Conservation (phyloP, 1,140 invertebrate species). For the Apis dorsata region DNA sequence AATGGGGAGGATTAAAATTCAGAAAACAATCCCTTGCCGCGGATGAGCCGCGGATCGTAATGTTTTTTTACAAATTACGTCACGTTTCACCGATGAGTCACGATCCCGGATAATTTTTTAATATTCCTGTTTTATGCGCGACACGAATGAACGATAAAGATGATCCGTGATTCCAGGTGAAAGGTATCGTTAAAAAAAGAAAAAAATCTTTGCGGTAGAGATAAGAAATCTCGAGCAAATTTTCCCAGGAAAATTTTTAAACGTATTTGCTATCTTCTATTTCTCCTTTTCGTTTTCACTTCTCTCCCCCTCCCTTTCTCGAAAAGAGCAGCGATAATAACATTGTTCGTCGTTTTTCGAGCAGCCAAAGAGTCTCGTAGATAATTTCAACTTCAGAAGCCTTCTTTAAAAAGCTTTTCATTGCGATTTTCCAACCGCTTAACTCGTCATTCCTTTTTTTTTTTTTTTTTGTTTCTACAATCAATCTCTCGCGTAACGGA, state of each 20-base stretch:
- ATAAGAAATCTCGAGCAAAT: not conserved
- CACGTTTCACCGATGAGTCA: not conserved
- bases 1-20: slow-evolving; percentile 6
- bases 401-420: slow-evolving; percentile 12
- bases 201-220: not conserved
- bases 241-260: not conserved
- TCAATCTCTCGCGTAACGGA: no score
- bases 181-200: not conserved
- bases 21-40: not conserved
- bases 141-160: not conserved
- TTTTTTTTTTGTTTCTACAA: not conserved
- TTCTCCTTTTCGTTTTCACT: no score
- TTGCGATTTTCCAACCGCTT: slow-evolving; percentile 29
- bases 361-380: not conserved
- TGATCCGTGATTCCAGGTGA: not conserved
- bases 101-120: slow-evolving; percentile 5
- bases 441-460: slow-evolving; percentile 11
- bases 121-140: not conserved
- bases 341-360: slow-evolving; percentile 4
- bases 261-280: not conserved
- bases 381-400: slow-evolving; percentile 31
- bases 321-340: slow-evolving; percentile 17
- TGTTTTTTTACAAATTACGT: slow-evolving; percentile 12
- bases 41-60: not conserved
- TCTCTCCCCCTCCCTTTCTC: no score